phyloP scores from a whole-genome alignment of 2,797 vertebrate species.

The Hemitrygon akajei region DNA sequence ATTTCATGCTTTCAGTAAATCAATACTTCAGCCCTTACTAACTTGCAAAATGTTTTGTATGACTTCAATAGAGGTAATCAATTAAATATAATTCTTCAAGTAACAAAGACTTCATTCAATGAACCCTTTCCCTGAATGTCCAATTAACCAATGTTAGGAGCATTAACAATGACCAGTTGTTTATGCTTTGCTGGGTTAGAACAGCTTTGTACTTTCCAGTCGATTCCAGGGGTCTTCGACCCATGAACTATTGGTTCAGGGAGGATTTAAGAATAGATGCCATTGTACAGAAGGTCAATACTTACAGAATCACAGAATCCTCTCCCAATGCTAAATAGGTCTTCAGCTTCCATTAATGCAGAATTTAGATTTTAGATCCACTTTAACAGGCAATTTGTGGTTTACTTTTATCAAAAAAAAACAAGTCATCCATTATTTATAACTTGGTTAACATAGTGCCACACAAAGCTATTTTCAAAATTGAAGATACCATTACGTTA shows the following conservation, averaged over 20 bases:
- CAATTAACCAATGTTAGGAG: background rate
- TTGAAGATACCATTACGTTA: background rate
- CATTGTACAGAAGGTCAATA: background rate
- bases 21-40: background rate
- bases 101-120: background rate
- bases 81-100: conserved; percentile 32
- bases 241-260: conserved; percentile 8
- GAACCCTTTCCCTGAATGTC: background rate
- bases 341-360: background rate
- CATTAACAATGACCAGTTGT: conserved; percentile 29
- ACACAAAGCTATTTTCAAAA: background rate
- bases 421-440: background rate
- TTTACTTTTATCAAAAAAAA: background rate
- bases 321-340: background rate
- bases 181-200: background rate
- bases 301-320: background rate
- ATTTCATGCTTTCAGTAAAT: background rate
- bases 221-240: background rate
- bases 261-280: conserved; percentile 13
- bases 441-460: background rate
- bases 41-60: background rate
- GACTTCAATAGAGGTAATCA: conserved; percentile 3
- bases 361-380: background rate
- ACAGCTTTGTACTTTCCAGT: conserved; percentile 10
- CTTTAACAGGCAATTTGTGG: background rate